Percentiles rank a stretch among this genome's conserved stretches.
Conservation (phyloP, 1,140 invertebrate genomes). For the Procambarus virginalis region DNA sequence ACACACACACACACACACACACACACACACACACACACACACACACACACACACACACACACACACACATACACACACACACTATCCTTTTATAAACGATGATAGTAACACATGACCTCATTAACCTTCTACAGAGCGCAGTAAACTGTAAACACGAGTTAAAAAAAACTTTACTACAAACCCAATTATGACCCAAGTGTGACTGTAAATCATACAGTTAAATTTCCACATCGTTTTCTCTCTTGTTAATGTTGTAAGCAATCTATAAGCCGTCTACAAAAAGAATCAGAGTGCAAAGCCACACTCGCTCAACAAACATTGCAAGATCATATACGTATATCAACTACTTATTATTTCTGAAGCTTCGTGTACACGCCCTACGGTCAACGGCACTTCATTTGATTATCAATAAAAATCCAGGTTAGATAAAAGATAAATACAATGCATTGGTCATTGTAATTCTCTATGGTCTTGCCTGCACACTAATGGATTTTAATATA, state of each 20-base stretch:
- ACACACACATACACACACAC: conserved; percentile 14
- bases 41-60: conserved; percentile 19
- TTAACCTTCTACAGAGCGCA: not conserved
- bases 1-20: conserved; percentile 16
- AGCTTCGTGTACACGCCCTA: no score
- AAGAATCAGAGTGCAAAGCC: not conserved
- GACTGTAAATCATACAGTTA: not conserved
- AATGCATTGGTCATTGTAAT: no score
- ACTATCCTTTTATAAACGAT: not conserved
- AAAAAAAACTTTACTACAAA: not conserved
- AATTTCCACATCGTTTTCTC: not conserved
- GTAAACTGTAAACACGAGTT: not conserved
- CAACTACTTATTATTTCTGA: no score
- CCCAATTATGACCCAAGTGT: not conserved
- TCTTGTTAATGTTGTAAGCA: not conserved
- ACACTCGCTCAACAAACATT: no score
- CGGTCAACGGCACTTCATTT: no score
- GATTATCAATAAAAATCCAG: no score
- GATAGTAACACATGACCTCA: not conserved
- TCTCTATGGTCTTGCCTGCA: no score
- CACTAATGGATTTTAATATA: no score
- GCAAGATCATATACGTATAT: no score
- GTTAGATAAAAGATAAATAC: no score
- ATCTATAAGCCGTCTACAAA: not conserved
- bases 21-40: conserved; percentile 18